A percentile compares a stretch with the other conserved stretches of the same genome.
Evolutionary conservation across 92 coral and sea anemone species (phyloP).

Genomic region (Porites evermanni): DNA sequence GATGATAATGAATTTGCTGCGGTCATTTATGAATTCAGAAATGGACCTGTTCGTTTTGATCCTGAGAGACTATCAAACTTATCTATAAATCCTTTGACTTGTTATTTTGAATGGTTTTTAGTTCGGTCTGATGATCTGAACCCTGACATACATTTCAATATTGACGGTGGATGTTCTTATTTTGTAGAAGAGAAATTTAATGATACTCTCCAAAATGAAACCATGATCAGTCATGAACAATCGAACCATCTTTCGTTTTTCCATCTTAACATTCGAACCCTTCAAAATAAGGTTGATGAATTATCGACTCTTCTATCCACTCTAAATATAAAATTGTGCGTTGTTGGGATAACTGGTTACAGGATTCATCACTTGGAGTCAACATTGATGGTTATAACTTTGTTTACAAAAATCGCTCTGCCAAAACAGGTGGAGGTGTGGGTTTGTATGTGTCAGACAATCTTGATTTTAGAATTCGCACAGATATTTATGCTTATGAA

Average conservation of each 20-base stretch:
- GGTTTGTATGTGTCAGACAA: slow-evolving; percentile 40
- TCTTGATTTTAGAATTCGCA: slow-evolving; percentile 35
- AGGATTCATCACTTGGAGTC: slow-evolving; percentile 27
- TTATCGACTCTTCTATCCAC: slow-evolving; percentile 16
- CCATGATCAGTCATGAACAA: slow-evolving; percentile 4
- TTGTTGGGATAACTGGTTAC: slow-evolving; percentile 28
- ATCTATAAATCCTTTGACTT: slow-evolving; percentile 38
- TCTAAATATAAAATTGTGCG: slow-evolving; percentile 6
- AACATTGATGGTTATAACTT: slow-evolving; percentile 35
- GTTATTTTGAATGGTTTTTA: slow-evolving; percentile 21
- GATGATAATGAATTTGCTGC: slow-evolving; percentile 55
- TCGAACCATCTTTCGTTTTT: slow-evolving; percentile 26
- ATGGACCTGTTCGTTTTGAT: slow-evolving; percentile 38
- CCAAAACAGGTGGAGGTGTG: slow-evolving; percentile 56
- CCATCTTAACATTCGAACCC: slow-evolving; percentile 60
- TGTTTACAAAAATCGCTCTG: slow-evolving; percentile 27
- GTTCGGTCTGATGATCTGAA: slow-evolving; percentile 58
- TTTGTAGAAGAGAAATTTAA: slow-evolving; percentile 57
- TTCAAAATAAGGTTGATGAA: slow-evolving; percentile 22
- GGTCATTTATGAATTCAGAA: slow-evolving; percentile 37
- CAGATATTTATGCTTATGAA: slow-evolving; percentile 18
- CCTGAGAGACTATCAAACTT: slow-evolving; percentile 23
- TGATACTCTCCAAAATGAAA: slow-evolving; percentile 7
- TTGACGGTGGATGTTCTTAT: slow-evolving; percentile 17
- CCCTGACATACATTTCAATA: slow-evolving; percentile 47